Evolutionary conservation across 2,888 invertebrate genomes (phyloP).

Genomic region (Fragum fragum): DNA sequence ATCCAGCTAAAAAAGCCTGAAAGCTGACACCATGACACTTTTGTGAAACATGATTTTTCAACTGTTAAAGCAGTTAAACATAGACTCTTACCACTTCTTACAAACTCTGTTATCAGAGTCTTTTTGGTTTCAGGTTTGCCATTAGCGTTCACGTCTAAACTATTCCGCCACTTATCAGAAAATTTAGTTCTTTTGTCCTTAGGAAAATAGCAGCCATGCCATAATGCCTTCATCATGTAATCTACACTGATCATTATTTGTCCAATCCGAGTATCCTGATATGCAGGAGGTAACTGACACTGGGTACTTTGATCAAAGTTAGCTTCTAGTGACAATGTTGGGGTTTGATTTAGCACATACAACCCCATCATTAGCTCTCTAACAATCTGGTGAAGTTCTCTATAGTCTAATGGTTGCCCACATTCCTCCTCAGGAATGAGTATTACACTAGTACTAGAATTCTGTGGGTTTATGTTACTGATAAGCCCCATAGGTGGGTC

Average conservation of each 20-base stretch:
- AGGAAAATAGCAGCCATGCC: slow-evolving; percentile 86
- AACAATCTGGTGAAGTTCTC: slow-evolving; percentile 86
- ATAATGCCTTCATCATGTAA: slow-evolving; percentile 86
- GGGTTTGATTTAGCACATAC: slow-evolving; percentile 86
- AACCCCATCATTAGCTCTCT: slow-evolving; percentile 86
- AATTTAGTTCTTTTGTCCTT: slow-evolving; percentile 86
- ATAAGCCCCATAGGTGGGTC: slow-evolving; percentile 85
- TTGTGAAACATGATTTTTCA: too few relatives aligned
- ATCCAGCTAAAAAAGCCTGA: too few relatives aligned
- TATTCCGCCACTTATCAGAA: slow-evolving; percentile 85
- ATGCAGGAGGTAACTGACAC: slow-evolving; percentile 86
- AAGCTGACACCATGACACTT: too few relatives aligned
- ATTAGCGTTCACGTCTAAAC: slow-evolving; percentile 83
- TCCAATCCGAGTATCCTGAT: slow-evolving; percentile 84
- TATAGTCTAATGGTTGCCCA: slow-evolving; percentile 77
- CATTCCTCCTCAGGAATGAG: slow-evolving; percentile 77
- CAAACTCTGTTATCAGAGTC: slow-evolving; percentile 84
- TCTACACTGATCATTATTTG: slow-evolving; percentile 86
- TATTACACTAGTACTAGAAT: slow-evolving; percentile 74
- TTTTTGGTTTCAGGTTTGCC: slow-evolving; percentile 86
- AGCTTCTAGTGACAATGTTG: slow-evolving; percentile 84
- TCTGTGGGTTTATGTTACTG: slow-evolving; percentile 75
- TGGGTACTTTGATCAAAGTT: slow-evolving; percentile 86
- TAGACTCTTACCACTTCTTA: slow-evolving; percentile 82
- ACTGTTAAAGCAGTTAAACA: too few relatives aligned